phyloP scores from a whole-genome alignment of 2,113 vertebrate species.

The Corythaixoides concolor region DNA sequence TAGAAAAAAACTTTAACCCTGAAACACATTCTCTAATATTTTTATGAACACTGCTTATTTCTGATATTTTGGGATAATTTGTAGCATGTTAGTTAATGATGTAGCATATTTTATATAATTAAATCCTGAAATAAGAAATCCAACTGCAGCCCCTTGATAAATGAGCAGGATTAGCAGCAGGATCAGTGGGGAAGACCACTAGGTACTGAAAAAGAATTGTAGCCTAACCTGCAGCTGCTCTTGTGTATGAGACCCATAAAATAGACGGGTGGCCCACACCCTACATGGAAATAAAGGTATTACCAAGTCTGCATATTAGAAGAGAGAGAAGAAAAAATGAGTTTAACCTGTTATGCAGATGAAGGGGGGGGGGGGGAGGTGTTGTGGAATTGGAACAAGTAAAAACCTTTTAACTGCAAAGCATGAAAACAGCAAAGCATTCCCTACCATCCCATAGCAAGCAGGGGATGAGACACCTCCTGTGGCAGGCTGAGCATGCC shows the following conservation, averaged over 20 bases:
- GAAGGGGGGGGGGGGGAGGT: neutral
- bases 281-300: neutral
- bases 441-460: neutral
- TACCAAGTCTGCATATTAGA: neutral
- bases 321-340: neutral
- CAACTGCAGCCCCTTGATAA: neutral
- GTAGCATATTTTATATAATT: neutral
- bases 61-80: neutral
- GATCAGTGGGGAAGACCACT: neutral
- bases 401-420: neutral
- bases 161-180: neutral
- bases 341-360: neutral
- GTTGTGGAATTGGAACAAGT: neutral
- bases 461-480: neutral
- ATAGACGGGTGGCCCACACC: neutral
- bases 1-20: neutral
- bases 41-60: neutral
- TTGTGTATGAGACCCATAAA: neutral
- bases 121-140: conserved; percentile 1
- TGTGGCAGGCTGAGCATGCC: neutral
- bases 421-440: neutral
- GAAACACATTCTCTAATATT: neutral
- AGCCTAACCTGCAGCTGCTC: neutral
- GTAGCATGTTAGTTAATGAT: neutral
- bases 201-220: neutral